A percentile compares a stretch with the other conserved stretches of the same genome.
phyloP scores from a whole-genome alignment of 2,797 vertebrate genomes.

The Poecilia picta region DNA sequence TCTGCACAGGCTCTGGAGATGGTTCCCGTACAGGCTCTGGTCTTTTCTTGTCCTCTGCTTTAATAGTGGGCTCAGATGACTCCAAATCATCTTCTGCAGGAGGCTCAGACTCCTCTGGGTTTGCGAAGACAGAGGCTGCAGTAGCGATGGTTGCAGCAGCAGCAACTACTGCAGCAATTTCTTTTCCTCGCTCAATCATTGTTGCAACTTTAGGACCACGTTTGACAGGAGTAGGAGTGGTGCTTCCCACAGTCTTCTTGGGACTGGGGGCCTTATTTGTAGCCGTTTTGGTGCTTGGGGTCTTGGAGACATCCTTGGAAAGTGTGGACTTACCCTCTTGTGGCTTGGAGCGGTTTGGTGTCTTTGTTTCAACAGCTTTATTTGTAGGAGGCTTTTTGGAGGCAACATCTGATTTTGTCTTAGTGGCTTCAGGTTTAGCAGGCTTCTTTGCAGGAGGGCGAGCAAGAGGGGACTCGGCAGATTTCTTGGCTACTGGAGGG shows the following conservation, averaged over 20 bases:
- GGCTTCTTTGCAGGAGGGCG: constrained; percentile 71
- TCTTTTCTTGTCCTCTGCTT: constrained; percentile 24
- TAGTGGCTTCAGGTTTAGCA: constrained; percentile 77
- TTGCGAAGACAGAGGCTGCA: constrained; percentile 37
- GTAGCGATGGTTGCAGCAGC: constrained; percentile 48
- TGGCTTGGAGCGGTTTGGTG: constrained; percentile 69
- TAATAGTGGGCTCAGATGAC: constrained; percentile 11
- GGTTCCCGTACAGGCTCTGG: not conserved
- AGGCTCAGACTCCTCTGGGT: constrained; percentile 32
- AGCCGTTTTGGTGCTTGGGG: constrained; percentile 60
- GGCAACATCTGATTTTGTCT: constrained; percentile 69
- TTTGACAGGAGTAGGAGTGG: constrained; percentile 81
- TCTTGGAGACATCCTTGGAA: constrained; percentile 71
- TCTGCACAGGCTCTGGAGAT: not conserved
- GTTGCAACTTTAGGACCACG: constrained; percentile 72
- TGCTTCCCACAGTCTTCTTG: constrained; percentile 82
- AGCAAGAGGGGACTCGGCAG: constrained; percentile 68
- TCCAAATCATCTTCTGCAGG: constrained; percentile 28
- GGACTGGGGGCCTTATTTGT: constrained; percentile 72
- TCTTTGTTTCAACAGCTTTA: constrained; percentile 75
- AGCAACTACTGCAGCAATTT: constrained; percentile 45
- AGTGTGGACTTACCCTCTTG: constrained; percentile 66
- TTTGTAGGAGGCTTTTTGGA: constrained; percentile 70
- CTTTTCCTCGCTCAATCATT: constrained; percentile 46
- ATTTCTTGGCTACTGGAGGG: constrained; percentile 74